phyloP scores from a whole-genome alignment of 2,888 invertebrate genomes.

The Trissolcus japonicus region DNA sequence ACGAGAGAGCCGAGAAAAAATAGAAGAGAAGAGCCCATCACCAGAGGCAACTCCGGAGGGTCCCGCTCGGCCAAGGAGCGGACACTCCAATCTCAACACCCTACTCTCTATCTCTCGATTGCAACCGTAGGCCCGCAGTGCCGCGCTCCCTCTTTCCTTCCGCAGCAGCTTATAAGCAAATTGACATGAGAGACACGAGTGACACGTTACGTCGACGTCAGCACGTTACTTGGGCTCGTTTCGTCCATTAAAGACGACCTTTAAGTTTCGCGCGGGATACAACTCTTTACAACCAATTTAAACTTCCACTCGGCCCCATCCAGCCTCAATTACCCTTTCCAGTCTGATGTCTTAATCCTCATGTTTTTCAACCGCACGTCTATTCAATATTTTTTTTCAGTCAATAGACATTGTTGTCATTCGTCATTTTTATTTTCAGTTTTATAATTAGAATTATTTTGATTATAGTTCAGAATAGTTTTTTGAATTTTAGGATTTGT shows the following conservation, averaged over 20 bases:
- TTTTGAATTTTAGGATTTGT: neutral
- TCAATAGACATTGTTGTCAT: too few relatives aligned
- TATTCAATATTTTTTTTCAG: too few relatives aligned
- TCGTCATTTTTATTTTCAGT: neutral
- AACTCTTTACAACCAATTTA: conserved; percentile 53
- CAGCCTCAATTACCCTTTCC: conserved; percentile 34
- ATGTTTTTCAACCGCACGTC: conserved; percentile 18
- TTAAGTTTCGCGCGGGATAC: conserved; percentile 55
- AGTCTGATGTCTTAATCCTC: conserved; percentile 48
- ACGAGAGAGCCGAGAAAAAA: conserved; percentile 62
- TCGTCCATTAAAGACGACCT: conserved; percentile 58
- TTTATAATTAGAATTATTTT: neutral
- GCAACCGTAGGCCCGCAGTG: conserved; percentile 60
- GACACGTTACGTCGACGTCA: conserved; percentile 58
- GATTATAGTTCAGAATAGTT: too few relatives aligned
- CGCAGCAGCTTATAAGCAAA: conserved; percentile 66
- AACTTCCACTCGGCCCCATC: conserved; percentile 35
- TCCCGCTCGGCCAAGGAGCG: conserved; percentile 71
- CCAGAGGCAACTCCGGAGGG: conserved; percentile 54
- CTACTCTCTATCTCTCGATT: conserved; percentile 60
- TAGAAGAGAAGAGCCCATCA: conserved; percentile 53
- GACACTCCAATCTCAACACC: conserved; percentile 74
- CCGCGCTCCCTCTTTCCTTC: conserved; percentile 64
- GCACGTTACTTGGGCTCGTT: conserved; percentile 59
- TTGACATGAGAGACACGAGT: conserved; percentile 69